Percentiles rank a stretch among this genome's conserved stretches.
Conservation (phyloP, 2,113 vertebrate species). For the Peromyscus maniculatus region DNA sequence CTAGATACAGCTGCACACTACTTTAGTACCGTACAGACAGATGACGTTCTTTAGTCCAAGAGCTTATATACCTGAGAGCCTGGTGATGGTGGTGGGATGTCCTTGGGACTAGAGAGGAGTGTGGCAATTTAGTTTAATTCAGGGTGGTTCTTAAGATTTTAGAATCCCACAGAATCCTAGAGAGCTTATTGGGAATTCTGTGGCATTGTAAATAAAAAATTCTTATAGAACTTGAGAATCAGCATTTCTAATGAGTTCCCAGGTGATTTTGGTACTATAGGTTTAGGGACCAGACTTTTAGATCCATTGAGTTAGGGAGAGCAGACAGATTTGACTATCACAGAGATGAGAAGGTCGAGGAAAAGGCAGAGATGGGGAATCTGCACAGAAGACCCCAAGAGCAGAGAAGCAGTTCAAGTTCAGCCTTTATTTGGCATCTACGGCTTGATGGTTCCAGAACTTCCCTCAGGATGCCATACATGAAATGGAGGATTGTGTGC, state of each 20-base stretch:
- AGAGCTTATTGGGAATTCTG: not conserved
- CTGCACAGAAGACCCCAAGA: not conserved
- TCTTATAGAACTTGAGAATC: not conserved
- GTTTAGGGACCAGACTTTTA: not conserved
- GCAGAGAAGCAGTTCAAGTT: not conserved
- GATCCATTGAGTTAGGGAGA: not conserved
- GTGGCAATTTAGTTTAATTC: not conserved
- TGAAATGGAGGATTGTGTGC: not conserved
- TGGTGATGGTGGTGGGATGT: not conserved
- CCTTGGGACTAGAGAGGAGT: not conserved
- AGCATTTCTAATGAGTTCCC: not conserved
- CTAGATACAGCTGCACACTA: not conserved
- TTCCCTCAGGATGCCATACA: not conserved
- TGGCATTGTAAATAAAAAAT: not conserved
- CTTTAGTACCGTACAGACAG: not conserved
- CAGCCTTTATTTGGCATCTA: not conserved
- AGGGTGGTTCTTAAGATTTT: not conserved
- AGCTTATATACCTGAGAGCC: not conserved
- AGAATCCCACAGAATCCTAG: not conserved
- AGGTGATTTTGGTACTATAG: not conserved
- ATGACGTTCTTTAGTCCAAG: not conserved
- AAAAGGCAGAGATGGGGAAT: not conserved
- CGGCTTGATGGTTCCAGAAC: not conserved
- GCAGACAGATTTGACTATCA: not conserved
- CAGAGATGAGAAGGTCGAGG: not conserved